Evolutionary conservation across 2,113 vertebrate species (phyloP), one percentile per base, ranked within the genome.

Genomic region (Chlorodrepanis virens): DNA sequence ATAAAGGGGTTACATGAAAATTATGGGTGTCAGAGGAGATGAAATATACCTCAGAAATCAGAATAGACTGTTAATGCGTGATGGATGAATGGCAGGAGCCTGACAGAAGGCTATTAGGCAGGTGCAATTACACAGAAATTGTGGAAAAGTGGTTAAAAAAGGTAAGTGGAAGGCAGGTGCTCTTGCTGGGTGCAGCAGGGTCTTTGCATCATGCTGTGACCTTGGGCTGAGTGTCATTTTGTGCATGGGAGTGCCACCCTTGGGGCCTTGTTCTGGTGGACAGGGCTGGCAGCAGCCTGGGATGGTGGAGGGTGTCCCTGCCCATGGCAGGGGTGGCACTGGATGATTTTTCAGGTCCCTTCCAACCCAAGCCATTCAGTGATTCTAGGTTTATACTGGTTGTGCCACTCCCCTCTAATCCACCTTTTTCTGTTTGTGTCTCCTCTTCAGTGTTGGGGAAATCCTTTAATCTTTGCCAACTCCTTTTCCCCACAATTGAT

Each of bases 1-100:
- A 17, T 96, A 95, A 92, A 94, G 83, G 94, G 83, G 94, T 87
- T 95, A 78, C 76, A 71, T 69, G 67, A 89, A 96, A 94, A 89
- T 90, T 83, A 94, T 60, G 76, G 63, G 45, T 85, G 85, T 90
- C 91, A 89, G 71, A 59, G 88, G 82, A 92, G 77, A 94, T 65
- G 83, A 89, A 96, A 95, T 53, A 60, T 18, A 90, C 71, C 60
- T 94, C 60, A 75, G 93, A 57, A 91, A 87, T 84, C 84, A 69
- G 83, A 94, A 59, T 18, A 93, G 80, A 44, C 35, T 83, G 85
- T 65, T 83, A 87, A 85, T 44, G 56, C 42, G n/a, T 74, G 89
- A 71, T 42, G 78, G 77, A 65, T 89, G 90, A 59, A 69, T 82
- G 92, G 82, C 89, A 94, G 76, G 59, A 93, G n/a, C 61, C 71